Base-by-base conservation (phyloP, 2,113 vertebrate genomes). In the Zosterops lateralis region DNA sequence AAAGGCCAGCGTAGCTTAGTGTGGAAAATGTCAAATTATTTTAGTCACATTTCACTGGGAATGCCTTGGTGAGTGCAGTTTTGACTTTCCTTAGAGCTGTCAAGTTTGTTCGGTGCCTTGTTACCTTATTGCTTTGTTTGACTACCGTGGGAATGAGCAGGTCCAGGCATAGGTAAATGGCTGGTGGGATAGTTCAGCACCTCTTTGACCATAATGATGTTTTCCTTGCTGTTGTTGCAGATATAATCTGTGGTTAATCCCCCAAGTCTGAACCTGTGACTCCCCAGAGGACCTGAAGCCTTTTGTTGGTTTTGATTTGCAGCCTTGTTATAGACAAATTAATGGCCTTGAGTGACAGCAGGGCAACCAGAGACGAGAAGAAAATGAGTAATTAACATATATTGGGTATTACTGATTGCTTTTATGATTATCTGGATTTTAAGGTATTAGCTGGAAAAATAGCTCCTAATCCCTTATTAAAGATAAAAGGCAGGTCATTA, bases 381-480 rank as follows among this genome's bases (percentile, higher is more conserved):
- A 94, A 96, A 97, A 96, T 84, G 91, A 96, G 97, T 95, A 96
- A 97, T 97, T 97, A 95, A 92, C 76, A 78, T 95, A 79, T 66
- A 91, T 65, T 95, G 89, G 85, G 75, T 95, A 90, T 95, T 97
- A 95, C n/a, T 70, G 90, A 95, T 96, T 93, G 95, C 87, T 87
- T 96, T 96, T 92, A 96, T 95, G 95, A 96, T 97, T 97, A 97
- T 96, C 96, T 97, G 96, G 95, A 96, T 97, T 98, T 98, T 95
- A 91, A 96, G 66, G 95, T 92, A 96, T 97, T 97, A 97, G 93
- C 95, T 90, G 89, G 74, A 96, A 96, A 97, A 98, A 97, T 80
- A 96, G 79, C 82, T 94, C 81, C 65, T 97, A 95, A 97, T 97
- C 96, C 96, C 94, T 96, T 97, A 94, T 96, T 97, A 96, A 95